Evolutionary conservation across 2,113 vertebrate genomes (phyloP).

Genomic region (Erpornis zantholeuca): DNA sequence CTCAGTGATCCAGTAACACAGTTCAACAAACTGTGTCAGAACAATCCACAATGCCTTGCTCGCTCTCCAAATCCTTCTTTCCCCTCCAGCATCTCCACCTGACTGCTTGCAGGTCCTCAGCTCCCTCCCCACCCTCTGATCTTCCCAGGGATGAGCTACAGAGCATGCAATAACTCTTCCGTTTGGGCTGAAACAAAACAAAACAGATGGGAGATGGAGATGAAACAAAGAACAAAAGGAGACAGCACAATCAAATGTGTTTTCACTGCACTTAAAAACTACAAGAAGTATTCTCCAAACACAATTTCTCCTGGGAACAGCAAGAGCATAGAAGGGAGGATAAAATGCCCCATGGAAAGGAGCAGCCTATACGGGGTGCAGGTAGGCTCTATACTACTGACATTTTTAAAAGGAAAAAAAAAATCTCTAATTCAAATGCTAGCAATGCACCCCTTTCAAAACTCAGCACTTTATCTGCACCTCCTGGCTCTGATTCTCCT

Average conservation of each 20-base stretch:
- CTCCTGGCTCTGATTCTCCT: background rate
- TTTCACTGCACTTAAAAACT: background rate
- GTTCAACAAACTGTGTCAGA: background rate
- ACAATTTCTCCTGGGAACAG: background rate
- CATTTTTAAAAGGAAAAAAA: background rate
- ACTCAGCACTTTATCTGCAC: background rate
- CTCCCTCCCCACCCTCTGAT: background rate
- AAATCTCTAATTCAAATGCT: background rate
- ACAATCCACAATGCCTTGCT: background rate
- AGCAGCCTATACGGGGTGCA: background rate
- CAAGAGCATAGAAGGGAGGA: background rate
- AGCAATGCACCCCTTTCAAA: background rate
- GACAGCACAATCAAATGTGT: background rate
- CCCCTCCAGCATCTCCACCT: background rate
- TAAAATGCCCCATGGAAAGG: background rate
- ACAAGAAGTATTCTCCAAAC: background rate
- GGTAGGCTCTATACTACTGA: background rate
- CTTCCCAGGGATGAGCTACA: background rate
- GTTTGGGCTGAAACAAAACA: background rate
- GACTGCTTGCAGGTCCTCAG: background rate
- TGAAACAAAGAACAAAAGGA: background rate
- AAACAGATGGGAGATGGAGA: background rate
- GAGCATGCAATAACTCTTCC: background rate
- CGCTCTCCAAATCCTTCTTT: background rate
- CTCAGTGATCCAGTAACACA: background rate